Base-by-base conservation (phyloP, 2,888 invertebrate species). In the Apomyelois bistriatella region DNA sequence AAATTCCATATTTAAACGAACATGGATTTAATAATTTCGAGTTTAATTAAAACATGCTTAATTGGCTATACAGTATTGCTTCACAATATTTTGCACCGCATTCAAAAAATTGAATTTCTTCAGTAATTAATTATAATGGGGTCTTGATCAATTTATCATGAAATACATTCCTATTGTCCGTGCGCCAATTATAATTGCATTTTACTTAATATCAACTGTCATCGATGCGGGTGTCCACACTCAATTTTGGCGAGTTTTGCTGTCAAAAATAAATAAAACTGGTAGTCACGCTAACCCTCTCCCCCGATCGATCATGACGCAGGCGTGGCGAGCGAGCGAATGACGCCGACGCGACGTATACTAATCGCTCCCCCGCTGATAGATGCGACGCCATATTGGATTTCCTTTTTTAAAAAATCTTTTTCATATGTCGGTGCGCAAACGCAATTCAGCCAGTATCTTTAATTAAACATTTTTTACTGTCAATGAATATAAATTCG, bases 321-420 rank as follows among this genome's bases (percentile, higher is more conserved):
- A 72, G 81, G 82, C 81, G 82, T 79, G 82, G 78, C 70, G 66
- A 65, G 78, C 70, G 65, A 64, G 62, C 64, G 66, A 64, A 62
- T 69, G 72, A 76, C 74, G 68, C 52, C 55, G 58, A 55, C 52
- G 53, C 55, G 58, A 55, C 52, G 53, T 64, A 62, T 57, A 74
- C 77, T 77, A 79, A 82, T 80, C 77, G 77, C 80, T 72, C 75
- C 81, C 82, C 76, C 74, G 74, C 76, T 66, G 68, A 73, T 72
- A 69, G 70, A 73, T 68, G 59, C 57, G 74, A 61, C 79, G 84
- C 84, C 84, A 84, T 84, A 63, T 83, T 84, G 78, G 40, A 70
- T 74, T 79, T 76, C 65, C 71, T 71, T 74, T 74, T 76, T 68
- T 63, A 42, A 62, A 62, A 57, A 55, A 64, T 67, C 61, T 69